Percentiles rank a stretch among this genome's conserved stretches.
Conservation (phyloP, 1,140 invertebrate genomes). For the Homalodisca vitripennis region DNA sequence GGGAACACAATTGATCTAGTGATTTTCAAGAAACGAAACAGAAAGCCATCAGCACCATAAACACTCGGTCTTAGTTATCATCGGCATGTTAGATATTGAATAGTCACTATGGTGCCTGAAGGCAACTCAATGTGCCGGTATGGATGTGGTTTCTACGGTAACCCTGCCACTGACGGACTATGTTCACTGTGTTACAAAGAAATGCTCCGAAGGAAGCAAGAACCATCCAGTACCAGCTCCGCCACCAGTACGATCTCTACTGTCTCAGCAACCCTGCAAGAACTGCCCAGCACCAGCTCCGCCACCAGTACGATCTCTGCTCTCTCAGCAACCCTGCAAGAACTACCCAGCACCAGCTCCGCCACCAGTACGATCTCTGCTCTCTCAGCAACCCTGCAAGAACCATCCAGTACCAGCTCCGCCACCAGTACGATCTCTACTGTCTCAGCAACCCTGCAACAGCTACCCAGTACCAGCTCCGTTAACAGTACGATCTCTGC, state of each 20-base stretch:
- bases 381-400: too few relatives aligned
- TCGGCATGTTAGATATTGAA: not conserved
- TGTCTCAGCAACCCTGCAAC: too few relatives aligned
- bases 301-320: too few relatives aligned
- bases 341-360: too few relatives aligned
- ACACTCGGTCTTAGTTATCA: too few relatives aligned
- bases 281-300: too few relatives aligned
- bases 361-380: too few relatives aligned
- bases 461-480: too few relatives aligned
- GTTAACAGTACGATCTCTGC: too few relatives aligned
- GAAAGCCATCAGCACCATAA: not conserved
- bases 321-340: too few relatives aligned
- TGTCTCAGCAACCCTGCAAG: not conserved
- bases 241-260: not conserved
- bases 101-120: constrained; percentile 78
- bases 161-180: constrained; percentile 93
- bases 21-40: not conserved
- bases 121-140: constrained; percentile 94
- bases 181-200: constrained; percentile 99
- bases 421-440: too few relatives aligned
- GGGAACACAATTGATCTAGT: not conserved
- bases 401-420: too few relatives aligned
- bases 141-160: constrained; percentile 98
- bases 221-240: constrained; percentile 58
- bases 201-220: constrained; percentile 89